Evolutionary conservation across 2,888 invertebrate genomes (phyloP), one percentile per base, ranked within the genome.

Genomic region (Notocelia uddmanniana): DNA sequence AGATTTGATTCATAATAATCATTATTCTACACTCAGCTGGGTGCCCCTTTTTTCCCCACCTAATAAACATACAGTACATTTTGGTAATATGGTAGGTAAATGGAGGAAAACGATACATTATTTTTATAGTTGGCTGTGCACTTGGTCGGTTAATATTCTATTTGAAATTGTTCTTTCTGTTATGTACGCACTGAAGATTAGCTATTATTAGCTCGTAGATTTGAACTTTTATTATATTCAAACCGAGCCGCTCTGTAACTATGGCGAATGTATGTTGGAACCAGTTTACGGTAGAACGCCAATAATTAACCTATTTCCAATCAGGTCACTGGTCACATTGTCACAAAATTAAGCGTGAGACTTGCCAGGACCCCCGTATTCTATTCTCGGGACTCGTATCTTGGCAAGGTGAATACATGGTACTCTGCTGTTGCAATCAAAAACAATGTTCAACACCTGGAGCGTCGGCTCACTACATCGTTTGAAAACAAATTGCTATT

Each of bases 1-100:
- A 41, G 34, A 64, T 66, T 48, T 66, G 59, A 71, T 66, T 59
- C 52, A 59, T 71, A n/a, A n/a, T n/a, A n/a, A n/a, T n/a, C n/a
- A n/a, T n/a, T 58, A 52, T 34, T 64, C 26, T 19, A 34, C 26
- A 57, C 19, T 15, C 45, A 58, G 19, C 37, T 52, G 3, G 19
- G 31, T 41, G 31, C 37, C 19, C 1, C 34, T 45, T 34, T 3
- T 18, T 26, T 10, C 19, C 9, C 19, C 21, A 19, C 21, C 13
- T 52, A 52, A 19, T 52, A 62, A 48, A 48, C 48, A n/a, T n/a
- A n/a, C n/a, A n/a, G 37, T 13, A 26, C 8, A 52, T 37, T 37
- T 37, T 37, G 37, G n/a, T n/a, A n/a, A n/a, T n/a, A 37, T 37
- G 37, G 13, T 11, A 11, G 11, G 13, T 37, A 37, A 0, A 11